Evolutionary conservation across 1,140 invertebrate genomes (phyloP).

Genomic region (Trinorchestia longiramus): DNA sequence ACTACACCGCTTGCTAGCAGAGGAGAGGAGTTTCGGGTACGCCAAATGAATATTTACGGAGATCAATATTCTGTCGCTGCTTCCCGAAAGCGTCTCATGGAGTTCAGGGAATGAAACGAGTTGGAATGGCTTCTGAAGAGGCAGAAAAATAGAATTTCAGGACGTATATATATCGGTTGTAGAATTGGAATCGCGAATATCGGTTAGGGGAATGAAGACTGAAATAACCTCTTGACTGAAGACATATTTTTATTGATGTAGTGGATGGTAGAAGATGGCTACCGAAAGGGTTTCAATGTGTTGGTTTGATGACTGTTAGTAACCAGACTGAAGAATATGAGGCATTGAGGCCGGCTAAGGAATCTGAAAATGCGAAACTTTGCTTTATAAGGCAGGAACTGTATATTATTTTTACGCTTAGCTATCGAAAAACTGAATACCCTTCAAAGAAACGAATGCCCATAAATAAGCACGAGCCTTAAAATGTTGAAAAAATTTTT

Average conservation of each 20-base stretch:
- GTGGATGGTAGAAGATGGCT: not conserved
- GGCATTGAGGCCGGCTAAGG: not conserved
- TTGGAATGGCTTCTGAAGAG: not conserved
- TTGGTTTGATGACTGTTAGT: not conserved
- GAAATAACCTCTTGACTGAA: not conserved
- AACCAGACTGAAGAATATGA: not conserved
- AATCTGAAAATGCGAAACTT: not conserved
- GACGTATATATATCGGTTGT: not conserved
- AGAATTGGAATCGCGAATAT: not conserved
- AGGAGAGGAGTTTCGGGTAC: not conserved
- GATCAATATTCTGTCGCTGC: slow-evolving; percentile 22
- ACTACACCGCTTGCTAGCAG: not conserved
- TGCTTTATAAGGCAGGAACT: not conserved
- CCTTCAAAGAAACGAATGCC: not conserved
- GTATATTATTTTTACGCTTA: too few species aligned
- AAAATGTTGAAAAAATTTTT: not conserved
- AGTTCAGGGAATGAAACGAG: not conserved
- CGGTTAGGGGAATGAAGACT: not conserved
- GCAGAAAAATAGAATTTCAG: not conserved
- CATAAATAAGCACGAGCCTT: not conserved
- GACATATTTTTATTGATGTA: not conserved
- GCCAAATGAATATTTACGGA: slow-evolving; percentile 39
- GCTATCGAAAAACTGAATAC: not conserved
- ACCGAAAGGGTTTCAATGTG: not conserved
- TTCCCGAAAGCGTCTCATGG: not conserved